phyloP scores from a whole-genome alignment of 1,140 invertebrate genomes.

The Dufourea novaeangliae region DNA sequence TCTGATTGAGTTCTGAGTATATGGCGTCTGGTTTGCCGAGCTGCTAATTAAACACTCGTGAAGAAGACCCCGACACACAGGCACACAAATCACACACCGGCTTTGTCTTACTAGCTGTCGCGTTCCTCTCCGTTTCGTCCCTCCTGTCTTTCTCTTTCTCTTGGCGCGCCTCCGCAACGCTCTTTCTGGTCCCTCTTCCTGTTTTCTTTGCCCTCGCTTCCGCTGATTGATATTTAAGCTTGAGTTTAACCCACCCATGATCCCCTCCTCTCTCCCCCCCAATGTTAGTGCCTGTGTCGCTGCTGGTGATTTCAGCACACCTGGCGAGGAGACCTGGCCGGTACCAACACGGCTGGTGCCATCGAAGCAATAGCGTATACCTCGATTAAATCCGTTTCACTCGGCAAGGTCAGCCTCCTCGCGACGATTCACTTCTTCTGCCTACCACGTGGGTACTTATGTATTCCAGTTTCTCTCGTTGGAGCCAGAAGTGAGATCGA shows the following conservation, averaged over 20 bases:
- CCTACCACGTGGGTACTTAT: neutral
- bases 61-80: constrained; percentile 65
- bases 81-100: constrained; percentile 63
- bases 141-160: constrained; percentile 32
- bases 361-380: constrained; percentile 67
- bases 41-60: constrained; percentile 81
- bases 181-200: constrained; percentile 2
- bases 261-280: constrained; percentile 19
- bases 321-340: constrained; percentile 63
- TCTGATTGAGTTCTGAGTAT: constrained; percentile 82
- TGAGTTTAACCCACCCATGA: constrained; percentile 72
- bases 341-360: constrained; percentile 52
- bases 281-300: constrained; percentile 58
- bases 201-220: constrained; percentile 51
- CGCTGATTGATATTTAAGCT: constrained; percentile 80
- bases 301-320: constrained; percentile 72
- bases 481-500: constrained; percentile 35
- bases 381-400: constrained; percentile 72
- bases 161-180: constrained; percentile 42
- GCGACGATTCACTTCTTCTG: constrained; percentile 35
- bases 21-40: constrained; percentile 79
- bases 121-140: constrained; percentile 21
- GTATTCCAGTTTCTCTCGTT: constrained; percentile 18
- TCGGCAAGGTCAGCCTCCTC: constrained; percentile 40
- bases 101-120: constrained; percentile 53